Evolutionary conservation across 1,140 invertebrate genomes (phyloP).

Genomic region (Eriocheir sinensis): DNA sequence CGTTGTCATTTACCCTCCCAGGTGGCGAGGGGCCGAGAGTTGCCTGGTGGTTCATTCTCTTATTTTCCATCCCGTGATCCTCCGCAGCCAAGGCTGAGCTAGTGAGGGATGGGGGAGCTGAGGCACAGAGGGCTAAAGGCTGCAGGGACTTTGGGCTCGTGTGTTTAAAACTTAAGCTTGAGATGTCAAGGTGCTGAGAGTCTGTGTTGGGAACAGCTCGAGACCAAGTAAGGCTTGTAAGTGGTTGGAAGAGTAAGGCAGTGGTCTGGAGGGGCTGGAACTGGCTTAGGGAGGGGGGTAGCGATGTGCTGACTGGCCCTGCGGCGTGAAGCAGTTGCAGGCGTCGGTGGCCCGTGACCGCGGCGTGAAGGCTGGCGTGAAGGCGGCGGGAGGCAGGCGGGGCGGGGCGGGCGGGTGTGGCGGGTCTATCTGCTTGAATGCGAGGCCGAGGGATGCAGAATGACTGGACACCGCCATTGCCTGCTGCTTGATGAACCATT

Average conservation of each 20-base stretch:
- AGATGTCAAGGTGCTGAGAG: not conserved
- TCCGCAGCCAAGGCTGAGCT: not conserved
- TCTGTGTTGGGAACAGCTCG: not conserved
- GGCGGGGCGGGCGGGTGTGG: no score
- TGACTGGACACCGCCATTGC: not conserved
- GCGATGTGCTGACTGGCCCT: not conserved
- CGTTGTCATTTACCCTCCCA: not conserved
- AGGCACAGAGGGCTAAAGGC: not conserved
- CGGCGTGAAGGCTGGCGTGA: not conserved
- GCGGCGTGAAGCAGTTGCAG: not conserved
- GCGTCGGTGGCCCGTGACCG: not conserved
- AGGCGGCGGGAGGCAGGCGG: no score
- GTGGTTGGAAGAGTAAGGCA: not conserved
- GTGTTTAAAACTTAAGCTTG: not conserved
- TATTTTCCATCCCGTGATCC: not conserved
- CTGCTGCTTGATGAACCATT: not conserved
- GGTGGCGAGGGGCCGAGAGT: not conserved
- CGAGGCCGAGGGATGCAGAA: not conserved
- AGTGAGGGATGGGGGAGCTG: no score
- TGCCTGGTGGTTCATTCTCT: not conserved
- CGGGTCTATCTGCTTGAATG: slow-evolving; percentile 23
- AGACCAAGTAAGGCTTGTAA: not conserved
- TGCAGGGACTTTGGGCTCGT: not conserved
- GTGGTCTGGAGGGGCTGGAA: not conserved
- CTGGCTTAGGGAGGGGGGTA: not conserved